phyloP scores from a whole-genome alignment of 2,888 invertebrate species.

The Ophion obscuratus region DNA sequence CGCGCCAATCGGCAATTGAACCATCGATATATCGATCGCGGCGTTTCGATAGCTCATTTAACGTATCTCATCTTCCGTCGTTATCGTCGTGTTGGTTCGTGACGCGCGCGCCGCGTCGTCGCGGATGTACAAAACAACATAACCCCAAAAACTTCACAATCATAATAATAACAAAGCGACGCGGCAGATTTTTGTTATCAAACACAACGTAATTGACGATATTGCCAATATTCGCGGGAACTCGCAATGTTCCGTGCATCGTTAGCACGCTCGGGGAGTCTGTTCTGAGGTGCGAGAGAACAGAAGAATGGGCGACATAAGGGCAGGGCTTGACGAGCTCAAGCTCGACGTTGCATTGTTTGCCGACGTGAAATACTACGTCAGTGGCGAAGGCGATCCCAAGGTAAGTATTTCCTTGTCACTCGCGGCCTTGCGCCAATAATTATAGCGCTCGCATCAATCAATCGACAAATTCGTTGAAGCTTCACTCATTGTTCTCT shows the following conservation, averaged over 20 bases:
- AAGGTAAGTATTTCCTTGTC: conserved; percentile 74
- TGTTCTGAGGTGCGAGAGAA: conserved; percentile 45
- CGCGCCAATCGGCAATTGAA: conserved; percentile 1
- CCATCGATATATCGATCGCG: conserved; percentile 22
- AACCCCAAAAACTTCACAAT: conserved; percentile 75
- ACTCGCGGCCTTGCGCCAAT: not conserved
- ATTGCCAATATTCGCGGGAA: conserved; percentile 39
- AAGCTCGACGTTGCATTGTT: conserved; percentile 88
- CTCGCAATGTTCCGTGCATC: conserved; percentile 68
- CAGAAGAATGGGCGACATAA: conserved; percentile 83
- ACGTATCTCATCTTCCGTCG: not conserved
- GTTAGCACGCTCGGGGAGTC: conserved; percentile 50
- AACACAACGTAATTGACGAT: conserved; percentile 67
- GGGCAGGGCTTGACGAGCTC: conserved; percentile 83
- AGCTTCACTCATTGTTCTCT: not conserved
- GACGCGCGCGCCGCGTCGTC: conserved; percentile 21
- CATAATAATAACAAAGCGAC: conserved; percentile 82
- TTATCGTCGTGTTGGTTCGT: conserved; percentile 3
- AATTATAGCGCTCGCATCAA: not conserved
- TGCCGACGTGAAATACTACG: conserved; percentile 93
- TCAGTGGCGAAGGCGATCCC: conserved; percentile 88
- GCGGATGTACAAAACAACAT: conserved; percentile 63
- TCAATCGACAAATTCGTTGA: not conserved
- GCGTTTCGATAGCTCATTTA: conserved; percentile 22
- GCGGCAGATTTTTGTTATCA: conserved; percentile 77